Percentiles rank a stretch among this genome's conserved stretches.
Evolutionary conservation across 2,113 vertebrate genomes (phyloP).

Genomic region (Chloroceryle aenea): DNA sequence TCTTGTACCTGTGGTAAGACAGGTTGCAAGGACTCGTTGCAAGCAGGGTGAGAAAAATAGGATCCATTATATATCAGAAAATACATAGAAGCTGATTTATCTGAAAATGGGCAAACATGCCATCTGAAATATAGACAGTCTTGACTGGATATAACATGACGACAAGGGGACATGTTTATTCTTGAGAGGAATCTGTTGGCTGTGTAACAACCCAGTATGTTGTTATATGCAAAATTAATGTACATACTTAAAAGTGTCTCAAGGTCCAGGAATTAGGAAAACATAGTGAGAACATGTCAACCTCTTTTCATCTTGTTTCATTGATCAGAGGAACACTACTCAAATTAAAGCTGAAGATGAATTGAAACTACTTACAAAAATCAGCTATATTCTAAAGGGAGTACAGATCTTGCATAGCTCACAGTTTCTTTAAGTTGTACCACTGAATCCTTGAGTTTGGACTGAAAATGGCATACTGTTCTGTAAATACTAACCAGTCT

Average conservation of each 20-base stretch:
- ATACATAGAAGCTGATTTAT: background rate
- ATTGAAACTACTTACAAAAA: background rate
- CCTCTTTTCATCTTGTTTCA: background rate
- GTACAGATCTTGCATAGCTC: background rate
- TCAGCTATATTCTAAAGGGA: background rate
- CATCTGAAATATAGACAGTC: background rate
- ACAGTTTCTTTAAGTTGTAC: background rate
- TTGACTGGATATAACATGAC: background rate
- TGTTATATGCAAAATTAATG: background rate
- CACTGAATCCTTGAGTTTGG: background rate
- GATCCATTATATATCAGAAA: background rate
- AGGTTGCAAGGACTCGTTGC: background rate
- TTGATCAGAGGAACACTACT: background rate
- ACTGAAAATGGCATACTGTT: background rate
- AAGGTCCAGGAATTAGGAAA: background rate
- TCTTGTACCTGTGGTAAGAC: slow-evolving; percentile 78
- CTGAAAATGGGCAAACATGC: background rate
- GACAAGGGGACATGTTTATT: background rate
- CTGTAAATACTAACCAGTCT: background rate
- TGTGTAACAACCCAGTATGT: background rate
- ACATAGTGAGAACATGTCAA: background rate
- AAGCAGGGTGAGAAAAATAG: background rate
- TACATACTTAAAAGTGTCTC: background rate
- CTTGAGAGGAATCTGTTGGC: background rate
- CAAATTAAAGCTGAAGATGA: background rate